Base-by-base conservation (phyloP, 2,888 invertebrate species). In the Caenorhabditis uteleia region DNA sequence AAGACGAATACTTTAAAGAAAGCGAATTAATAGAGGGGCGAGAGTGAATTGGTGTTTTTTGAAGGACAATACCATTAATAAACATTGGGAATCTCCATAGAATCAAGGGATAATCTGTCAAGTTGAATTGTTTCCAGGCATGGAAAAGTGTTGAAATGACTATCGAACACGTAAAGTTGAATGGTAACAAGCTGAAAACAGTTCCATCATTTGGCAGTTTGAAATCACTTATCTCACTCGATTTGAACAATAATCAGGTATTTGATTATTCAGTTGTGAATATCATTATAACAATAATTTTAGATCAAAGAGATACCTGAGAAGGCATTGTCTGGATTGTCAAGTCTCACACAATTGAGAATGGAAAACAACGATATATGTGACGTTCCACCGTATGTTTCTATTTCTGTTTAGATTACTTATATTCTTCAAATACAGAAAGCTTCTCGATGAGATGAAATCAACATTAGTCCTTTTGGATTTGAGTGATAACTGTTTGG, bases 401-500 rank as follows among this genome's bases (percentile, higher is more conserved):
- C 23, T 1, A 16, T 43, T 31, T 12, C 14, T 42, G 20, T 46
- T 45, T 29, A 20, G 3, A n/a, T 27, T 23, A 33, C 21, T 33
- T 31, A 8, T 8, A 20, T 25, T 26, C 21, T 8, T 26, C 27
- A 4, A 31, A 18, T 46, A 3, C 57, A 80, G 79, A 29, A 77
- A 75, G 49, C 61, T 77, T 2, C 58, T 83, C 23, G 70, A 74
- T 27, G 77, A 77, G 25, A 67, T 71, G 31, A 81, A 79, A 50
- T 38, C 46, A 2, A 47, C 54, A 80, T 87, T 94, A 34, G 88
- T 89, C 79, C 88, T 89, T 48, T 88, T 94, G 70, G 91, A 94
- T 84, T 87, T 93, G 46, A 91, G 91, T 16, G 88, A 88, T 83
- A 93, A 93, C 85, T 88, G 88, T 81, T 89, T 94, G 72, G 88